Base-by-base conservation (phyloP, 2,888 invertebrate species). In the Tromatobia lineatoria region DNA sequence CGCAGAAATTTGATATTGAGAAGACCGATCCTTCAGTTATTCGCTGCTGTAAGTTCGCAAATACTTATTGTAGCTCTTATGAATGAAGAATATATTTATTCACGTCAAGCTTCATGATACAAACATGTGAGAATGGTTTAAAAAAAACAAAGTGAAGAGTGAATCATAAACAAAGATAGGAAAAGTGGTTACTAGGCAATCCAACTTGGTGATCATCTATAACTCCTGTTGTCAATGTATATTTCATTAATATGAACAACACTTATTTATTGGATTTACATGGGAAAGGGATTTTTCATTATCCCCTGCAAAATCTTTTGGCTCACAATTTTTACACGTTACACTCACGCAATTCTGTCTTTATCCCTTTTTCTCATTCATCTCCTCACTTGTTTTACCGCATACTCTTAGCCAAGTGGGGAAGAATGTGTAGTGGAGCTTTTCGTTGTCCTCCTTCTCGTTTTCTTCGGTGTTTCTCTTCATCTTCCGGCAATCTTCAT, bases 401-500 rank as follows among this genome's bases (percentile, higher is more conserved):
- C 10, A 34, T 8, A 18, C 61, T 61, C 64, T 13, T 20, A n/a
- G 42, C 42, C 64, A 20, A 42, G 42, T 66, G 42, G 20, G 42
- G 42, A 64, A 64, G 15, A 64, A 64, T 42, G 64, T 42, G 42
- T 61, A 6, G 59, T 18, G 34, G 10, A 34, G 34, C 34, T 61
- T 61, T 29, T n/a, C 34, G 15, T 29, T 18, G 34, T 10, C 8
- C 34, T 61, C 29, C 29, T 64, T 38, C 59, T 61, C 11, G 42
- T 66, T 23, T 66, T 15, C 42, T 29, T 29, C 4, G 15, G 4
- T 64, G 11, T 66, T 11, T 42, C 8, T 4, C 42, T 42, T 42
- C 42, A 15, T 42, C 42, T 66, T 42, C 20, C 38, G 13, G 64
- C 23, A 20, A 20, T 66, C 64, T 66, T 66, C 64, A 23, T 42